Percentiles rank a stretch among this genome's conserved stretches.
phyloP scores from a whole-genome alignment of 2,797 vertebrate genomes.

The Furcifer pardalis region DNA sequence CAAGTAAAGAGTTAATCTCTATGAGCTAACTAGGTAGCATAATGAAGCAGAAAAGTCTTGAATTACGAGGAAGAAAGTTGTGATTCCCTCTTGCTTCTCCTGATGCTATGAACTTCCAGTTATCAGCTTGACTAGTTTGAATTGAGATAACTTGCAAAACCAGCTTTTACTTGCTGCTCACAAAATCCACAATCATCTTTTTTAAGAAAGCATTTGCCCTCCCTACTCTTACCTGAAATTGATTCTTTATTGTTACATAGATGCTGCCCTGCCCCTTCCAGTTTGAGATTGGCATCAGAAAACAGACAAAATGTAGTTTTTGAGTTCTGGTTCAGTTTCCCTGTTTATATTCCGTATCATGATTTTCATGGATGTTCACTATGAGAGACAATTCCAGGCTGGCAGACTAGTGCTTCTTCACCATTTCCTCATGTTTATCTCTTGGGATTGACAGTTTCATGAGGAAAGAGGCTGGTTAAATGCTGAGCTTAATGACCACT shows the following conservation, averaged over 20 bases:
- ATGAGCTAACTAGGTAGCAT: background rate
- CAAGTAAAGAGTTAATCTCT: background rate
- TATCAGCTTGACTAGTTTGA: background rate
- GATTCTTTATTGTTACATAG: background rate
- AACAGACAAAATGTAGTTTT: background rate
- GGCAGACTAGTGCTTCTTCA: background rate
- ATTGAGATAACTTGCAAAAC: background rate
- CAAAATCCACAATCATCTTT: background rate
- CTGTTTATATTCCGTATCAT: background rate
- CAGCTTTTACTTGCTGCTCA: background rate
- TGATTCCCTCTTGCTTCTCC: conserved; percentile 12
- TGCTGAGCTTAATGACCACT: background rate
- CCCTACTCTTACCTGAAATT: no score
- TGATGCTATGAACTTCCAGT: background rate
- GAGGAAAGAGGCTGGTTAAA: no score
- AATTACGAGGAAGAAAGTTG: background rate
- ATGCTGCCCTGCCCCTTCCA: background rate
- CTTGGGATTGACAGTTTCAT: background rate
- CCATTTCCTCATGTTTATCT: background rate
- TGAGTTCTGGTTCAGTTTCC: no score
- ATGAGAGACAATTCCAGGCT: background rate
- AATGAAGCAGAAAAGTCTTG: background rate
- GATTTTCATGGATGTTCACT: background rate
- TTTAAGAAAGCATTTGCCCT: background rate
- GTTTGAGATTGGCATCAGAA: background rate